Evolutionary conservation across 2,888 invertebrate genomes (phyloP), one percentile per base, ranked within the genome.

Genomic region (Rhogogaster chlorosoma): DNA sequence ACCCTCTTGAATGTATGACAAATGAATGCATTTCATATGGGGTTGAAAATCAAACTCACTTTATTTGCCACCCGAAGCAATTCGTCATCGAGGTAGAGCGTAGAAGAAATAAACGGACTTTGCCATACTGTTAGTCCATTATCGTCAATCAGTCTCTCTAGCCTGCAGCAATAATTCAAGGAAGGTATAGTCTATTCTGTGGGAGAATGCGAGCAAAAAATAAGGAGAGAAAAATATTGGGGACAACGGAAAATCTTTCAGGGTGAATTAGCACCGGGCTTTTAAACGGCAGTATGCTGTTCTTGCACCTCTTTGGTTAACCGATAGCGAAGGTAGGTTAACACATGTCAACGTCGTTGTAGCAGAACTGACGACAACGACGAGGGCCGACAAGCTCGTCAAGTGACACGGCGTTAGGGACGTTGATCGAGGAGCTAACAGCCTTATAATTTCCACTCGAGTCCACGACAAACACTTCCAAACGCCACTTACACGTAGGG

Each of bases 381-480:
- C 38, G 61, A 80, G 61, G 61, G 80, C 57, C 80, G 61, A 80
- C 80, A 18, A 80, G 80, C 57, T 80, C 61, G 57, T 80, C 80
- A 80, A 80, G 61, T 61, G 57, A 80, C 80, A 38, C 22, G 15
- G 45, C 61, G 57, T 32, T 80, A 36, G n/a, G 80, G 80, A 80
- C 80, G 36, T 80, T 80, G 80, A 80, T 57, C 80, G 80, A 80
- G 80, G 80, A 80, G 36, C 80, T 38, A 36, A 10, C n/a, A 38
- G 36, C 61, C 38, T 80, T 38, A 22, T 80, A 80, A 80, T 80
- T 80, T 80, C 45, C 38, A 36, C 36, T 57, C 80, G 26, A 80
- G 80, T 57, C 38, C 80, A 80, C 38, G 61, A 80, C 61, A 80
- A 80, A 61, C 80, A 80, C 80, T 80, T 80, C 36, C 38, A 29